Percentiles rank a stretch among this genome's conserved stretches.
These are phyloP conservation scores for Neofelis nebulosa DNA, from an alignment of 2,113 vertebrate species.

Conservation along the genomic window DNA sequence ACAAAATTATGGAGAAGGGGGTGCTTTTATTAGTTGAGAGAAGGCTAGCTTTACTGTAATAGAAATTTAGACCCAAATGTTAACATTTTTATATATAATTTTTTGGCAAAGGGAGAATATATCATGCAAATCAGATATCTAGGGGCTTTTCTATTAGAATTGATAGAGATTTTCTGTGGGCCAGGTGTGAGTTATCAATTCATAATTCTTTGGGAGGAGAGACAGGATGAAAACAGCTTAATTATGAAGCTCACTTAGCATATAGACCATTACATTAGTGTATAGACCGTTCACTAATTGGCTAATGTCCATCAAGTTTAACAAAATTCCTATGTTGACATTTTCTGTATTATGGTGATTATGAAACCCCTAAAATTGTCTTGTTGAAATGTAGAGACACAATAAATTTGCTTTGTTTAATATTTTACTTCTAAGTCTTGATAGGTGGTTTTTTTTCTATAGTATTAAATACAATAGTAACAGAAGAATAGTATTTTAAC, in stretches of 20 bases:
- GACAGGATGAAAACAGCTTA: not conserved
- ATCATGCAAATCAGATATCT: not conserved
- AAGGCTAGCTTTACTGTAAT: not conserved
- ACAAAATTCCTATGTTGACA: not conserved
- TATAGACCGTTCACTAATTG: not conserved
- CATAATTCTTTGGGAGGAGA: not conserved
- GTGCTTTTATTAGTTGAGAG: conserved; percentile 21
- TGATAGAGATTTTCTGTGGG: conserved; percentile 1
- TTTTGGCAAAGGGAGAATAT: not conserved
- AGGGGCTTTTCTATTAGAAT: not conserved
- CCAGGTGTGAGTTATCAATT: not conserved
- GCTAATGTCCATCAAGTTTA: not conserved
- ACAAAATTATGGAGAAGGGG: conserved; percentile 21
- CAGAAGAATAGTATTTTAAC: not conserved
- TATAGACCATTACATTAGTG: not conserved
- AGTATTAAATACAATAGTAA: not conserved
- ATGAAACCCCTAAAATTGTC: conserved; percentile 2
- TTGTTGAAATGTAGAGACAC: not conserved
- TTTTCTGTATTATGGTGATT: not conserved
- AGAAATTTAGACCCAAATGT: conserved; percentile 24
- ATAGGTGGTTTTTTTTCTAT: not conserved
- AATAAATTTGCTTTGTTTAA: not conserved
- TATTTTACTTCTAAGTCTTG: not conserved
- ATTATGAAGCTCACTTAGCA: not conserved
- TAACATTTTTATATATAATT: not conserved